These are phyloP conservation scores for Protobothrops mucrosquamatus DNA, from an alignment of 2,113 vertebrate species.

Conservation along the genomic window DNA sequence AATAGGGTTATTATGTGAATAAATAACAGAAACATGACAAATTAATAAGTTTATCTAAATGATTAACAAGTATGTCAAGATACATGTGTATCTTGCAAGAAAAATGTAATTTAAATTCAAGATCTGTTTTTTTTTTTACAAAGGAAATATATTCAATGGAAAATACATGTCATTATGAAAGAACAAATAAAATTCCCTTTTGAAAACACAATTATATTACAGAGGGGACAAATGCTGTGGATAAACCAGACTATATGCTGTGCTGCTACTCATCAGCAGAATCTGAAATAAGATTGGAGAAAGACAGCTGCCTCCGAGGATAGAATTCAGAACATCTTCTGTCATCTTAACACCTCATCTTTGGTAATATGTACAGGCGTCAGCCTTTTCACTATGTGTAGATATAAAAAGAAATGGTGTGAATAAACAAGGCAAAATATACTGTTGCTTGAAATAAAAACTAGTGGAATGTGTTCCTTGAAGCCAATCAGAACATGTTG, in stretches of 20 bases:
- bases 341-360: slow-evolving; percentile 8
- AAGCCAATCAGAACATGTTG: background rate
- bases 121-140: background rate
- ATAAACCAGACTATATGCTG: background rate
- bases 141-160: background rate
- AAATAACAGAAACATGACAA: background rate
- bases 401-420: background rate
- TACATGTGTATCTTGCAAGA: background rate
- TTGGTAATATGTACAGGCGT: background rate
- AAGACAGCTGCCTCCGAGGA: background rate
- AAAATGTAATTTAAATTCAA: background rate
- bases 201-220: background rate
- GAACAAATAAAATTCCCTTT: background rate
- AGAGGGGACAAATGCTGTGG: background rate
- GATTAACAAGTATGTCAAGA: background rate
- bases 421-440: slow-evolving; percentile 19
- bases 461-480: no score
- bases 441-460: background rate
- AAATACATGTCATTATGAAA: background rate
- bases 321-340: slow-evolving; percentile 11
- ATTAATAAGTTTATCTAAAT: background rate
- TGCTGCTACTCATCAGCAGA: slow-evolving; percentile 4
- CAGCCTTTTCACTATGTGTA: background rate
- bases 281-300: background rate
- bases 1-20: background rate